phyloP scores from a whole-genome alignment of 1,140 invertebrate species.

The Tetramorium simillimum region DNA sequence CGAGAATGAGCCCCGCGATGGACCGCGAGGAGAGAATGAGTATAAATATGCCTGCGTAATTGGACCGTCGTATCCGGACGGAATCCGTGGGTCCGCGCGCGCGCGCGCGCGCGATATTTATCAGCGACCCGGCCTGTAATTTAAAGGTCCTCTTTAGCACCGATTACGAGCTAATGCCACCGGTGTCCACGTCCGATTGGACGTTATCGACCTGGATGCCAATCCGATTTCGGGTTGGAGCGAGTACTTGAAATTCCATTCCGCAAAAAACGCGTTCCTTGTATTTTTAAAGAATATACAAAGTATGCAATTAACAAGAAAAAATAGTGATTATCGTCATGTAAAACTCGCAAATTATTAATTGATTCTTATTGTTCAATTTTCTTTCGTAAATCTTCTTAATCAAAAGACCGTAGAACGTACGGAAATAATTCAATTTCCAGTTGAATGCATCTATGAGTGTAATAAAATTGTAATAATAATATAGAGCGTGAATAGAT shows the following conservation, averaged over 20 bases:
- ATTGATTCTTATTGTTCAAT: not conserved
- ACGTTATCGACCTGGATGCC: not conserved
- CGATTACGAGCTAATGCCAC: conserved; percentile 45
- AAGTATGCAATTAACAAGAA: no score
- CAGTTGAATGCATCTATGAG: not conserved
- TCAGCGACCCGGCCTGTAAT: conserved; percentile 57
- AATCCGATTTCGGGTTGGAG: not conserved
- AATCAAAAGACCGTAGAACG: not conserved
- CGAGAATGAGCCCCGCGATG: conserved; percentile 44
- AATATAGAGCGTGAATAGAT: conserved; percentile 11
- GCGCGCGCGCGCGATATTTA: conserved; percentile 60
- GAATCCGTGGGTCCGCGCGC: not conserved
- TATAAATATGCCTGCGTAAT: conserved; percentile 70
- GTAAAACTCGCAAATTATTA: not conserved
- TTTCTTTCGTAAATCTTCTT: not conserved
- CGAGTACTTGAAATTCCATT: conserved; percentile 37
- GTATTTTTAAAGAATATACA: not conserved
- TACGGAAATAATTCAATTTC: not conserved
- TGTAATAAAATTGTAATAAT: conserved; percentile 1
- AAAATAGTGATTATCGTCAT: not conserved
- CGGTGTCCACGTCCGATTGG: conserved; percentile 2
- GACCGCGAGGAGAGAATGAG: conserved; percentile 56
- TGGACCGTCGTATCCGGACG: conserved; percentile 63
- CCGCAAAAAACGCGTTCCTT: not conserved
- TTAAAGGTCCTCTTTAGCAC: conserved; percentile 49